A percentile compares a stretch with the other conserved stretches of the same genome.
Evolutionary conservation across 2,113 vertebrate genomes (phyloP).

Genomic region (Crypturellus undulatus): DNA sequence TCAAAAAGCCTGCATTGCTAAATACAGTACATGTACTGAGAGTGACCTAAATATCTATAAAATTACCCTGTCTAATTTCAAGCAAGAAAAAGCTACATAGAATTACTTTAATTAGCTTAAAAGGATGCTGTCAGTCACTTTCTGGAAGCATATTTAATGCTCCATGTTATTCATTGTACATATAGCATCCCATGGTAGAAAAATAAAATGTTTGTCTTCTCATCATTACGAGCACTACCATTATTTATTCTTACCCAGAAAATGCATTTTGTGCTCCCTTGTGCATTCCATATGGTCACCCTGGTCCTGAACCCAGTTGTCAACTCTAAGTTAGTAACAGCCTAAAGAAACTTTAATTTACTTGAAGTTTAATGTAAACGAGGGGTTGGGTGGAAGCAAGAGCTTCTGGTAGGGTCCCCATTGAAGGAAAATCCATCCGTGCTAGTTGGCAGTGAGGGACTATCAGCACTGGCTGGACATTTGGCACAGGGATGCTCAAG

Average conservation of each 20-base stretch:
- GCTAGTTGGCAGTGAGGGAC: too few species aligned
- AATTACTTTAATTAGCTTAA: constrained; percentile 67
- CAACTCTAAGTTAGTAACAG: neutral
- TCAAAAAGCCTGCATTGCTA: constrained; percentile 35
- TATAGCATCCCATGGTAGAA: neutral
- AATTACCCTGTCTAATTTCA: constrained; percentile 58
- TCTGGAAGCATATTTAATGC: neutral
- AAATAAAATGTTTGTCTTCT: constrained; percentile 19
- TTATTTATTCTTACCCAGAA: neutral
- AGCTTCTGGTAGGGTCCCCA: neutral
- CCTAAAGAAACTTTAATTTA: too few species aligned
- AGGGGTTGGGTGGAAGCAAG: neutral
- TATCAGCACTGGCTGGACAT: too few species aligned
- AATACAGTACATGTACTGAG: constrained; percentile 21
- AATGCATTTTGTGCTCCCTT: neutral
- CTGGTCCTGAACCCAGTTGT: neutral
- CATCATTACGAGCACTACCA: neutral
- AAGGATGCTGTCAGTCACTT: constrained; percentile 23
- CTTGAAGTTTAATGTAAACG: too few species aligned
- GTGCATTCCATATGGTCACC: neutral
- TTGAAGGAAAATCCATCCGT: neutral
- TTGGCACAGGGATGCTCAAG: too few species aligned
- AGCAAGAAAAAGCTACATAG: constrained; percentile 38
- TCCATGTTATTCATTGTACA: neutral
- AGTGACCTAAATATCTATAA: constrained; percentile 58